Evolutionary conservation across 2,113 vertebrate genomes (phyloP), one percentile per base, ranked within the genome.

Genomic region (Boulengeromyrus knoepffleri): DNA sequence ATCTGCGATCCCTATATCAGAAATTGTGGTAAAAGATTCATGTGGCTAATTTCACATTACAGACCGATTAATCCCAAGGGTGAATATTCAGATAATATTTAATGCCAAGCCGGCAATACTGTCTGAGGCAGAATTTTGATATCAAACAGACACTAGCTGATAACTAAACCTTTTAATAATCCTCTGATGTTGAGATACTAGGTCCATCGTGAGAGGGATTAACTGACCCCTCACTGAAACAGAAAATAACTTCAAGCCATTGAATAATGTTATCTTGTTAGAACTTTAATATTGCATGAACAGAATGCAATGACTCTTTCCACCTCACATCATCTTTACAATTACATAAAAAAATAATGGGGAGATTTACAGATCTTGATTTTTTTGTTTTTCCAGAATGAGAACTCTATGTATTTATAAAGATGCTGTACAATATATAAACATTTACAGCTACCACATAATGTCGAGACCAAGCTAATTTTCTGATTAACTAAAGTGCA

Each of bases 381-480:
- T 47, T 47, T 96, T 93, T 94, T 93, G 91, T 92, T 93, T 92
- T 90, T 92, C 93, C 92, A 92, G 91, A 94, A 94, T 94, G 92
- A 95, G 92, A 93, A 95, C 93, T 94, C 93, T 91, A 94, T 95
- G 94, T 97, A 95, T 97, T 97, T 98, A 99, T 97, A 99, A 99
- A 99, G 97, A 96, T 97, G 96, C 97, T 99, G 98, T 99, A 99
- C 98, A 99, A 94, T 98, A 97, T 99, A 97, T 96, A 98, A 99
- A 98, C 97, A 98, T 99, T 98, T 98, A 98, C 97, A 99, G 96
- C 96, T 97, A 95, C 95, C 94, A 97, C 96, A 96, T 95, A 96
- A 94, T 94, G 95, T 94, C 93, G 93, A 94, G 92, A 94, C 92
- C 93, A 95, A 93, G 88, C 93, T 92, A 92, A 96, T 95, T 93